Evolutionary conservation across 2,797 vertebrate genomes (phyloP), one percentile per base, ranked within the genome.

Genomic region (Bryconaethiops microstoma): DNA sequence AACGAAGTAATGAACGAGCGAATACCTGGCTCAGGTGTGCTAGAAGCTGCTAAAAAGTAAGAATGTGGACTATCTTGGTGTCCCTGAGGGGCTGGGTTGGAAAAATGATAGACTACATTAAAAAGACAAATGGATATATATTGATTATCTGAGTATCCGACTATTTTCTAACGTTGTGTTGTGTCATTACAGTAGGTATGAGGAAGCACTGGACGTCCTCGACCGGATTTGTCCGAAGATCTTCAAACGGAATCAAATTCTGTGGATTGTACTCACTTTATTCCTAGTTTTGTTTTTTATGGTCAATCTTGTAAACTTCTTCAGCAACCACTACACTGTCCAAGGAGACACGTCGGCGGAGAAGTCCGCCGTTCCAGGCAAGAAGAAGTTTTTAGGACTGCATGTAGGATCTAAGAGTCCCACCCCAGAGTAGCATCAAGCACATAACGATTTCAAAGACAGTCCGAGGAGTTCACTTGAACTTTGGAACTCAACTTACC

Each of bases 301-400:
- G 40, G 89, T 94, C 86, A 94, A 91, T 83, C 85, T 95, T 82
- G 91, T 94, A 64, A 91, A 90, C 3, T 93, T 94, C 87, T 92
- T 93, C 78, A 92, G 86, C 60, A 89, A 87, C 83, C 84, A 90
- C 84, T 91, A 92, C 86, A 90, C 81, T 45, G 90, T 89, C 50
- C 89, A 80, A 0, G 90, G 90, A 35, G 92, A 94, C 88, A 90
- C 89, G 52, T 92, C 92, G 72, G 71, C 84, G 14, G 81, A 82
- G 55, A 86, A 70, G 59, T 76, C 88, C 21, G 81, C 75, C 71
- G 77, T 85, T 67, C 69, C 54, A 40, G 85, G 80, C 17, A 74
- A 79, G 75, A 87, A 86, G 68, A 88, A 88, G 74, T 89, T 90
- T 82, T 89, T 88, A 79, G 91, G 90, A 88, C 83, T 88, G 76